Conservation (phyloP, 2,113 vertebrate genomes). For the Rallus limicola region DNA sequence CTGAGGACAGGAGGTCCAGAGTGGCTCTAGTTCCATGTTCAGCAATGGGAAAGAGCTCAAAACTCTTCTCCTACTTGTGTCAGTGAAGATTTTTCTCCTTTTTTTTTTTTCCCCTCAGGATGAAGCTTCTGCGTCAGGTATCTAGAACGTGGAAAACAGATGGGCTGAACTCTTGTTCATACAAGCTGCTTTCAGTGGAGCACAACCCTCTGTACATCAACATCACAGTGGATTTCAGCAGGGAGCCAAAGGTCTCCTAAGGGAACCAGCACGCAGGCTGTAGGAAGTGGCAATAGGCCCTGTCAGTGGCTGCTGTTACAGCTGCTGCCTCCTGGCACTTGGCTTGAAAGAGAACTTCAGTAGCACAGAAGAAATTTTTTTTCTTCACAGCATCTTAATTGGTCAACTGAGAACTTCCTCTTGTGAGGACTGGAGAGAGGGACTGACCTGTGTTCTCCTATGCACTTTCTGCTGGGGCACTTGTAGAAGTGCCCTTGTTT, state of each 20-base stretch:
- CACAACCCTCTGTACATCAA: conserved; percentile 87
- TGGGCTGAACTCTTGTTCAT: conserved; percentile 89
- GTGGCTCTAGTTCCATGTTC: neutral
- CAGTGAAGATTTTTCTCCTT: neutral
- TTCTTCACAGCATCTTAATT: neutral
- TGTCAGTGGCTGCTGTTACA: neutral
- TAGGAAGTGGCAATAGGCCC: neutral
- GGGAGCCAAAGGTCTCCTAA: conserved; percentile 28
- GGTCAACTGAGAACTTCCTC: neutral
- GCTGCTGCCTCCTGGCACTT: neutral
- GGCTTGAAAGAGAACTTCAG: neutral
- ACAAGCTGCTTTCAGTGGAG: conserved; percentile 83
- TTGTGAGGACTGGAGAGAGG: neutral
- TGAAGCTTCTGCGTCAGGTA: conserved; percentile 86
- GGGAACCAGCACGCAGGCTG: neutral
- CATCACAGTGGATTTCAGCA: conserved; percentile 87
- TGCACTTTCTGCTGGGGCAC: conserved; percentile 12
- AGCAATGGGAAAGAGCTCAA: neutral
- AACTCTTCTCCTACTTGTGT: neutral
- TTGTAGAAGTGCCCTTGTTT: neutral
- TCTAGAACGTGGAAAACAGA: conserved; percentile 85
- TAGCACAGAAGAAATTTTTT: neutral
- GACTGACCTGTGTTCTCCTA: neutral
- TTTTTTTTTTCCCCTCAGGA: conserved; percentile 72
- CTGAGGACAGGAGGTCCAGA: neutral